Percentiles rank a stretch among this genome's conserved stretches.
These are phyloP conservation scores for Discoglossus pictus DNA, from an alignment of 2,797 vertebrate genomes.

Conservation along the genomic window DNA sequence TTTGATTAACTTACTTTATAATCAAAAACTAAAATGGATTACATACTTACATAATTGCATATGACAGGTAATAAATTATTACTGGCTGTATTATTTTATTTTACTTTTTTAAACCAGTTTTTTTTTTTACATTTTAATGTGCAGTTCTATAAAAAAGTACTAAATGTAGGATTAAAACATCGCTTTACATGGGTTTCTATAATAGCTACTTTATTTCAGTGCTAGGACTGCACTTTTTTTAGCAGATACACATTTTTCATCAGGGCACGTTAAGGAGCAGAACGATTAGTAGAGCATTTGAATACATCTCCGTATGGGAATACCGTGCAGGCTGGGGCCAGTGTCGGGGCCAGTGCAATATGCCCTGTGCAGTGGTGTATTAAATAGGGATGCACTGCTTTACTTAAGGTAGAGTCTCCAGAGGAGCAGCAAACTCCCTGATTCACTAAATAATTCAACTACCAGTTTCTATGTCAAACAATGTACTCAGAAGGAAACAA, in stretches of 20 bases:
- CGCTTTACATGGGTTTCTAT: too few species aligned
- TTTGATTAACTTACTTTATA: too few species aligned
- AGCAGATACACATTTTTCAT: constrained; percentile 60
- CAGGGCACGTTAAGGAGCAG: constrained; percentile 62
- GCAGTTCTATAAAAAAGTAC: too few species aligned
- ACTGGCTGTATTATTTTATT: too few species aligned
- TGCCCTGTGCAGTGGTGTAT: constrained; percentile 79
- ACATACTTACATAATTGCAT: too few species aligned
- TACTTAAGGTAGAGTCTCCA: constrained; percentile 75
- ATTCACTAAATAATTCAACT: constrained; percentile 83
- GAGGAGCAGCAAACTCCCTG: constrained; percentile 76
- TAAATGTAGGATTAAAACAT: too few species aligned
- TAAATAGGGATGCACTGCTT: constrained; percentile 74
- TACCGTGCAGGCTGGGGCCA: constrained; percentile 70
- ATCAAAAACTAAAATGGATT: too few species aligned
- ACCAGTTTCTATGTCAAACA: constrained; percentile 66
- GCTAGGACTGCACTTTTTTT: constrained; percentile 55
- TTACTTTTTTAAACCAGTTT: too few species aligned
- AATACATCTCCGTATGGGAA: constrained; percentile 69
- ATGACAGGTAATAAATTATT: too few species aligned
- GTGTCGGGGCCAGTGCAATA: constrained; percentile 72
- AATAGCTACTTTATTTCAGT: too few species aligned
- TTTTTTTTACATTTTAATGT: too few species aligned
- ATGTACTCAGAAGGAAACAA: constrained; percentile 67
- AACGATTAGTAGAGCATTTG: constrained; percentile 74